Conservation (phyloP, 2,113 vertebrate species). For the Chloropsis hardwickii region DNA sequence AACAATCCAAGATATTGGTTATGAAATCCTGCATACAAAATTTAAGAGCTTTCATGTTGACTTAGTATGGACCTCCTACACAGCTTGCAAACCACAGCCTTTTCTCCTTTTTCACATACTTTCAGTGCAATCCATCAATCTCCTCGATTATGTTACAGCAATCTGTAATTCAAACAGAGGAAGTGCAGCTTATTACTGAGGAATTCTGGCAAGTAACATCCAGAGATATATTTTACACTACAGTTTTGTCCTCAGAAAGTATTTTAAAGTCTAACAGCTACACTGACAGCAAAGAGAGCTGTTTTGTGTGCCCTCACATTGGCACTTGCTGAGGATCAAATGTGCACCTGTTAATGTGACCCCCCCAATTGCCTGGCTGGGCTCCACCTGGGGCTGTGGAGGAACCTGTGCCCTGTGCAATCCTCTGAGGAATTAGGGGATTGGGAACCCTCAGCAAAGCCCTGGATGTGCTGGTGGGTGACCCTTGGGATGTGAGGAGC, state of each 20-base stretch:
- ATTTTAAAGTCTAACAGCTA: background rate
- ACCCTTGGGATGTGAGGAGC: background rate
- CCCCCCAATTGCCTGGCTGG: rapidly evolving
- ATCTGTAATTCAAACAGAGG: background rate
- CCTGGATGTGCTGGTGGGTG: background rate
- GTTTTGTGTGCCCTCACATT: background rate
- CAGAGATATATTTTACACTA: background rate
- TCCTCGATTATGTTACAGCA: background rate
- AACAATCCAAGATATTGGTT: background rate
- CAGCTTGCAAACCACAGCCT: background rate
- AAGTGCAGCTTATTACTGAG: background rate
- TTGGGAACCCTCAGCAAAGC: background rate
- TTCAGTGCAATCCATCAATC: background rate
- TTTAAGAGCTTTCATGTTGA: background rate
- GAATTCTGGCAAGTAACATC: background rate
- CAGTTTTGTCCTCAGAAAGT: background rate
- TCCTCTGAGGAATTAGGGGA: background rate
- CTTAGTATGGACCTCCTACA: background rate
- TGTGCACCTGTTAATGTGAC: rapidly evolving
- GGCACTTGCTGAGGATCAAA: background rate
- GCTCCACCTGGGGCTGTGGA: background rate
- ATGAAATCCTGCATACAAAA: background rate
- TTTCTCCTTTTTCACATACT: background rate
- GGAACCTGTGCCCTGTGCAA: background rate
- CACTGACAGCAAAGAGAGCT: background rate